Base-by-base conservation (phyloP, 2,888 invertebrate species). In the Caenorhabditis angaria region DNA sequence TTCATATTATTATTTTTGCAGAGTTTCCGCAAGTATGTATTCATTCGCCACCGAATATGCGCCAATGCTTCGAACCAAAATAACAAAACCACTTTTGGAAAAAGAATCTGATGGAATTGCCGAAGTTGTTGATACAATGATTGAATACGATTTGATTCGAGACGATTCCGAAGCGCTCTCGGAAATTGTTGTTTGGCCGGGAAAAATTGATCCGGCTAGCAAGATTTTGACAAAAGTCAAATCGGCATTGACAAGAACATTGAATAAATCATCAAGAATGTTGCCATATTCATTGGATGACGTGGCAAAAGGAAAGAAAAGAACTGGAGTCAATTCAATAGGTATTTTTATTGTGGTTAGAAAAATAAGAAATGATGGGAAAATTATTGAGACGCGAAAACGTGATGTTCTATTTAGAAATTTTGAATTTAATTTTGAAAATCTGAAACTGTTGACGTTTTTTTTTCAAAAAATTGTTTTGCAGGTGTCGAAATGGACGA, bases 141-240 rank as follows among this genome's bases (percentile, higher is more conserved):
- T 54, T 6, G 89, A 92, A 6, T 99, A 99, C 88, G 92, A 93
- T 87, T 90, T 99, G 66, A 88, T 94, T 61, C 91, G 94, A 68
- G 97, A 97, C 85, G 99, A 99, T 88, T 89, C 96, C 82, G 96
- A 97, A 77, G 93, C 93, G 14, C 89, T 99, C 28, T 89, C 92
- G 12, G 97, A 99, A 87, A 88, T 97, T 32, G 92, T 93, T 0
- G 88, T 92, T 47, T 97, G 96, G 95, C 78, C 80, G 0, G 78
- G 78, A 51, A 75, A 61, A 29, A 80, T 82, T 80, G 93, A 95
- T 88, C 92, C 93, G 0, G 92, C 93, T 90, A 91, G 92, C 58
- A 89, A 91, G 70, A 90, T 99, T 27, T 86, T 85, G 35, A 80
- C 89, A 14, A 90, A 89, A 87, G 89, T 94, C 0, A 97, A 97